Evolutionary conservation across 2,113 vertebrate species (phyloP).

Genomic region (Nicator chloris): DNA sequence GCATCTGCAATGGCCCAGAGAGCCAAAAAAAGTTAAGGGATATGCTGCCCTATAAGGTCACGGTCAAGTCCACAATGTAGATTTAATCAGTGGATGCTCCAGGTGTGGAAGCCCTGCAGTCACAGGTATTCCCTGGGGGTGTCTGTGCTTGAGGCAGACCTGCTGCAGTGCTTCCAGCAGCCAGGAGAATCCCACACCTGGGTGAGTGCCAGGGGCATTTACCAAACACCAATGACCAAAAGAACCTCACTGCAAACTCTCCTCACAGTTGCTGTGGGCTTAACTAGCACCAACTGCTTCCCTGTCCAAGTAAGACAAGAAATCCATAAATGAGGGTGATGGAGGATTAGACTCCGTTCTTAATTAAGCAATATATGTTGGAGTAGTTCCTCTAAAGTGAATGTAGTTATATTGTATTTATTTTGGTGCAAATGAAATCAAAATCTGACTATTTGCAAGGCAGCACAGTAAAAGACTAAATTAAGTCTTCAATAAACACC

Average conservation of each 20-base stretch:
- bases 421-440: background rate
- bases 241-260: background rate
- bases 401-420: background rate
- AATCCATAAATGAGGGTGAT: background rate
- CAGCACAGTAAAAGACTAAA: background rate
- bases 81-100: background rate
- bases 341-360: background rate
- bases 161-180: background rate
- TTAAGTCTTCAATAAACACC: background rate
- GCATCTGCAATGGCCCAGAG: background rate
- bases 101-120: background rate
- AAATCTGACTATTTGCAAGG: background rate
- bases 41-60: background rate
- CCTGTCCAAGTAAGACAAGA: accelerated
- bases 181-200: background rate
- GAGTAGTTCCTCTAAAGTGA: background rate
- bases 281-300: background rate
- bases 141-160: background rate
- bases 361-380: background rate
- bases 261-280: background rate
- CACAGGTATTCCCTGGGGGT: background rate
- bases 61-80: background rate
- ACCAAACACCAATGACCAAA: background rate
- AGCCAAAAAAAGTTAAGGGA: background rate
- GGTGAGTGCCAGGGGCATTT: background rate